A percentile compares a stretch with the other conserved stretches of the same genome.
Conservation (phyloP, 2,797 vertebrate species). For the Brachyalestes nurse region DNA sequence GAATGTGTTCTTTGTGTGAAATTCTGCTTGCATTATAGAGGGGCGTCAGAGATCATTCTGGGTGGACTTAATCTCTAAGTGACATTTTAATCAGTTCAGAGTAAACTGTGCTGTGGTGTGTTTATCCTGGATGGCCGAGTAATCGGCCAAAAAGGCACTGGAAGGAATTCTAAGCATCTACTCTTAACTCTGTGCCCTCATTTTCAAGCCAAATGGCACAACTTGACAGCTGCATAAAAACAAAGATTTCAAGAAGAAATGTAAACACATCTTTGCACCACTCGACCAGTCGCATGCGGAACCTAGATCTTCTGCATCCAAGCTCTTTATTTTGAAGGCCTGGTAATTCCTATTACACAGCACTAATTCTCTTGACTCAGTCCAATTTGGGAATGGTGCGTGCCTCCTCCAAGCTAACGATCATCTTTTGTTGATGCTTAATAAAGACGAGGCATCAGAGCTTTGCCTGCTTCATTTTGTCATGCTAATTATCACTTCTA, state of each 20-base stretch:
- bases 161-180: conserved; percentile 34
- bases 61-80: not conserved
- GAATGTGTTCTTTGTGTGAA: not conserved
- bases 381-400: not conserved
- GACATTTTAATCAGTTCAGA: conserved; percentile 31
- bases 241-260: not conserved
- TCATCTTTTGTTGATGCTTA: conserved; percentile 25
- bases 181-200: conserved; percentile 11
- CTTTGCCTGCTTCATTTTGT: conserved; percentile 46
- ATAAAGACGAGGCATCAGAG: conserved; percentile 37
- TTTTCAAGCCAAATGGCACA: conserved; percentile 14
- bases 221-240: not conserved
- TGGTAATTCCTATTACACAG: not conserved
- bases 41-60: conserved; percentile 4
- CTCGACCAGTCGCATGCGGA: not conserved
- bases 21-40: not conserved
- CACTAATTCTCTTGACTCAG: not conserved
- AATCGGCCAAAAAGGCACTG: conserved; percentile 36
- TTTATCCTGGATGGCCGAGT: conserved; percentile 21
- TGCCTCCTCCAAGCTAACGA: conserved; percentile 2
- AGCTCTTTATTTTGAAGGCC: not conserved
- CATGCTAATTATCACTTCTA: conserved; percentile 56
- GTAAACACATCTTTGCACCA: not conserved
- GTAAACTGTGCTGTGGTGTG: conserved; percentile 34
- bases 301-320: not conserved